Percentiles rank a stretch among this genome's conserved stretches.
phyloP scores from a whole-genome alignment of 2,113 vertebrate species.

The Athene noctua region DNA sequence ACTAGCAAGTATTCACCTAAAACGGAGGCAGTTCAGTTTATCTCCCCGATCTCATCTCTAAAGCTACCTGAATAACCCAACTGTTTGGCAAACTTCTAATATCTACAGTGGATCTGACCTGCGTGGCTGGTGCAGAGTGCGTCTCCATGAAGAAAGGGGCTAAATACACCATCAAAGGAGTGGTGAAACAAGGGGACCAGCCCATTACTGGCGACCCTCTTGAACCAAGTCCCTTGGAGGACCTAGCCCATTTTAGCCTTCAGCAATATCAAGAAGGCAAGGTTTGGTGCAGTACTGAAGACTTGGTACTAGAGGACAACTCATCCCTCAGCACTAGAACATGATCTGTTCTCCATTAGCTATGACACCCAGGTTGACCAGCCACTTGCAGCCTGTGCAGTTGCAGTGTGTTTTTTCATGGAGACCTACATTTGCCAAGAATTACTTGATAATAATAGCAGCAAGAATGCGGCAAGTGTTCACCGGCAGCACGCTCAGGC shows the following conservation, averaged over 20 bases:
- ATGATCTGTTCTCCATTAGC: background rate
- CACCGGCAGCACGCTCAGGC: background rate
- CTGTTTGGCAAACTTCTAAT: background rate
- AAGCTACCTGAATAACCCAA: background rate
- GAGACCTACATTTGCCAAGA: background rate
- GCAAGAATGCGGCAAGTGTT: background rate
- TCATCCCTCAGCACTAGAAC: background rate
- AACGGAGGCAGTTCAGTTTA: background rate
- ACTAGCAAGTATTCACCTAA: background rate
- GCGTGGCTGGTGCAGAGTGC: background rate
- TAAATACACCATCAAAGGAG: background rate
- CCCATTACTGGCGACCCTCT: background rate
- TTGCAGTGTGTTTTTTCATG: accelerated
- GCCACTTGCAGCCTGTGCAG: background rate
- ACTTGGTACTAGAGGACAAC: background rate
- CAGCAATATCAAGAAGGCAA: background rate
- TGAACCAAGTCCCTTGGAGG: background rate
- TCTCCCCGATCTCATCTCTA: background rate
- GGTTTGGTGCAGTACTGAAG: background rate
- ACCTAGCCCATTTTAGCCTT: background rate
- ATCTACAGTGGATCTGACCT: background rate
- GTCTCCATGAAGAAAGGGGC: background rate
- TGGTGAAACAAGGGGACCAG: background rate
- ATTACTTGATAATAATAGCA: background rate
- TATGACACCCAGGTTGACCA: background rate